Evolutionary conservation across 2,113 vertebrate species (phyloP).

Genomic region (Gavialis gangeticus): DNA sequence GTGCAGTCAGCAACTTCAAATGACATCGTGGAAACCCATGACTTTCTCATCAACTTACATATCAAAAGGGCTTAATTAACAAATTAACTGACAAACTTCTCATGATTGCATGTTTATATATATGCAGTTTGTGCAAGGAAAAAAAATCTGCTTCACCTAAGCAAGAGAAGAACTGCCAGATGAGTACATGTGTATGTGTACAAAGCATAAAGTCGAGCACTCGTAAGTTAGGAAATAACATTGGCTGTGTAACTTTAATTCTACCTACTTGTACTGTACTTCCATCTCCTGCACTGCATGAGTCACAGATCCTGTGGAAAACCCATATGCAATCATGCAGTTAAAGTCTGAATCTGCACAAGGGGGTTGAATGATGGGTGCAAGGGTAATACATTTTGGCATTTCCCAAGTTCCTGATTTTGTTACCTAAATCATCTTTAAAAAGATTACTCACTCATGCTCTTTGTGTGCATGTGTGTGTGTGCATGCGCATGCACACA

Average conservation of each 20-base stretch:
- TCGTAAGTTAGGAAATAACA: neutral
- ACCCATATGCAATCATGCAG: fast-evolving
- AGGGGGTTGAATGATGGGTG: neutral
- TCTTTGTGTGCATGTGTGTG: neutral
- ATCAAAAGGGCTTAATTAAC: neutral
- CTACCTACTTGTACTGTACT: neutral
- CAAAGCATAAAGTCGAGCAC: neutral
- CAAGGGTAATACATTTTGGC: neutral
- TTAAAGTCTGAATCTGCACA: neutral
- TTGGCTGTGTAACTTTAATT: neutral
- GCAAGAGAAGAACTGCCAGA: neutral
- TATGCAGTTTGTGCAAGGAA: neutral
- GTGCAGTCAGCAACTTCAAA: neutral
- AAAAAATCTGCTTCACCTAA: neutral
- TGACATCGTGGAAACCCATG: neutral
- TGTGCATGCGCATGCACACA: too few species aligned
- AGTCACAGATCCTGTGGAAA: neutral
- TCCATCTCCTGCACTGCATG: fast-evolving
- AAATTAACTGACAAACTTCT: neutral
- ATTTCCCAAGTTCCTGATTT: neutral
- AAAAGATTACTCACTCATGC: neutral
- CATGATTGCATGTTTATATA: fast-evolving
- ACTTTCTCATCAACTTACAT: neutral
- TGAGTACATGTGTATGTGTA: neutral
- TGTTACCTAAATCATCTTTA: neutral